Conservation (phyloP, 2,113 vertebrate species). For the Larimichthys polyactis region DNA sequence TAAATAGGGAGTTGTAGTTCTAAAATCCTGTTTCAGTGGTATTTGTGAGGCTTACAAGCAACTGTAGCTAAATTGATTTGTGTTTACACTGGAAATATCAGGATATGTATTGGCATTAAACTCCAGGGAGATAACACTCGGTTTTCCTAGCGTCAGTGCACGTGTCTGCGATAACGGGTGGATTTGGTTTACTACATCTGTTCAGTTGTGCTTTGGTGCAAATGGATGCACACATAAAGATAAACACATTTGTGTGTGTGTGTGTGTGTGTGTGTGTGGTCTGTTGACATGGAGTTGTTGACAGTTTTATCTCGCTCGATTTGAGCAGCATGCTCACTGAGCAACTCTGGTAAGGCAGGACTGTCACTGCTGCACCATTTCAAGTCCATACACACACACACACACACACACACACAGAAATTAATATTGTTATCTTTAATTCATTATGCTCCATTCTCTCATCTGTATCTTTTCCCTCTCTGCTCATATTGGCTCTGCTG, state of each 20-base stretch:
- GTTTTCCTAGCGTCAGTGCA: background rate
- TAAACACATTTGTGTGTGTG: background rate
- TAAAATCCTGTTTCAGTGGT: background rate
- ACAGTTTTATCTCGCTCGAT: constrained; percentile 19
- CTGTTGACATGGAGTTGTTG: constrained; percentile 1
- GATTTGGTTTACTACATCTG: constrained; percentile 37
- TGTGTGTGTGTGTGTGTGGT: background rate
- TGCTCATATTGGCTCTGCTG: constrained; percentile 3
- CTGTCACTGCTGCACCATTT: background rate
- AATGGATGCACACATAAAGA: constrained; percentile 18
- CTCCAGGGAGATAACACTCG: too few species aligned
- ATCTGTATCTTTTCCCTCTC: background rate
- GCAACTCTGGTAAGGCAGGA: constrained; percentile 17
- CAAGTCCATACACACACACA: background rate
- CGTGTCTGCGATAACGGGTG: constrained; percentile 10
- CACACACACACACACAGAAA: background rate
- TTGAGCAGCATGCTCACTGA: constrained; percentile 12
- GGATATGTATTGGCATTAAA: background rate
- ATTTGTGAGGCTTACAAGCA: background rate
- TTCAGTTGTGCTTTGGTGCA: constrained; percentile 25
- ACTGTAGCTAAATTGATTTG: background rate
- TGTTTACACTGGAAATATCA: background rate
- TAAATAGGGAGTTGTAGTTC: background rate
- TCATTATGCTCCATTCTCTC: constrained; percentile 11
- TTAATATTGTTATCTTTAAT: constrained; percentile 9